Evolutionary conservation across 2,888 invertebrate species (phyloP), one percentile per base, ranked within the genome.

Genomic region (Liopterus haemorrhoidalis): DNA sequence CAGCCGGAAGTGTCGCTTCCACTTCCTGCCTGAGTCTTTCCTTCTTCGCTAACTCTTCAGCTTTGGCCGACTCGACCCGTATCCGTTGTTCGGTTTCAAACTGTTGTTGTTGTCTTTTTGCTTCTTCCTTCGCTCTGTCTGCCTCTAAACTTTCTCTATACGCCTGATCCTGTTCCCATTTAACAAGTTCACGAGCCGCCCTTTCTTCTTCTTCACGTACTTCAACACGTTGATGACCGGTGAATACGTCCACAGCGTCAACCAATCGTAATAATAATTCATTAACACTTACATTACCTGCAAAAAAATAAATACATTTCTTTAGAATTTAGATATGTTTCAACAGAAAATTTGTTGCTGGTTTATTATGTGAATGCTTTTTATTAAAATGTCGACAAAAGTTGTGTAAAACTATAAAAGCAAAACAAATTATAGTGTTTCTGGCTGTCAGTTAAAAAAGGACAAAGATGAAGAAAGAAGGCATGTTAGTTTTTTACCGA

Each of bases 81-180:
- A 82, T 79, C 57, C 81, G 73, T 61, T 80, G 78, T 64, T 84
- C 81, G 53, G 79, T 79, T 62, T 81, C 82, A 57, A 81, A 78
- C 58, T 81, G 68, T 63, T 86, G 86, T 64, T 84, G 82, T 63
- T 82, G 78, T 55, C 81, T 78, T 65, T 82, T 85, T 2, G 86
- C 79, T 70, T 90, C 89, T 68, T 92, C 91, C 70, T 91, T 91
- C 44, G 89, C 89, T 71, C 86, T 80, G 67, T 91, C 91, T 1
- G 82, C 85, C 61, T 85, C 85, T 41, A 96, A 74, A 56, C 94
- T 94, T 62, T 79, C 82, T 65, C 90, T 82, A 69, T 92, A 96
- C 1, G 95, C 95, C 66, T 82, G 81, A 71, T 96, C 94, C 71
- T 96, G 95, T 67, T 95, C 94, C 58, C 81, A 76, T 69, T 93